A percentile compares a stretch with the other conserved stretches of the same genome.
These are phyloP conservation scores for Marronus borbonicus DNA, from an alignment of 2,888 invertebrate species.

Conservation along the genomic window DNA sequence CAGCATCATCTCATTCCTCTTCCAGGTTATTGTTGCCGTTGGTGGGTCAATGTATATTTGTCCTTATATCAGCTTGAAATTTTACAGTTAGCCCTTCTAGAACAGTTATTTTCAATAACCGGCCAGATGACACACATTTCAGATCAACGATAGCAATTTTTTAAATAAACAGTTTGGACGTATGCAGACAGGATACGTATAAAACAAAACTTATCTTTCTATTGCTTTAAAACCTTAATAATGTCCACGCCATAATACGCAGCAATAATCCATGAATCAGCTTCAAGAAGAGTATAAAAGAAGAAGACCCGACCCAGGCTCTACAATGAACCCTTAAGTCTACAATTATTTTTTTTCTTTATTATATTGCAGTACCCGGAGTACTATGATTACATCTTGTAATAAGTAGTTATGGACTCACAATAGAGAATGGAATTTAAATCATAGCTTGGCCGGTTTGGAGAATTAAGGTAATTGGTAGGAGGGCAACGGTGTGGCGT, in stretches of 20 bases:
- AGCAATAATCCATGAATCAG: constrained; percentile 2
- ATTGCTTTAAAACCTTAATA: constrained; percentile 23
- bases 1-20: too few relatives aligned
- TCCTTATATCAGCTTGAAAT: too few relatives aligned
- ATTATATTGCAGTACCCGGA: constrained; percentile 53
- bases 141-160: not conserved
- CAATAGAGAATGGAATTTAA: constrained; percentile 70
- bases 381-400: constrained; percentile 67
- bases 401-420: constrained; percentile 67
- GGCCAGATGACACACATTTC: not conserved
- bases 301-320: constrained; percentile 23
- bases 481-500: constrained; percentile 60
- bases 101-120: not conserved
- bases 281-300: constrained; percentile 12
- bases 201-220: constrained; percentile 13
- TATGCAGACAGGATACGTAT: not conserved
- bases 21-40: too few relatives aligned
- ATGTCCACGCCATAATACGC: not conserved
- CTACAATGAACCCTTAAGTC: constrained; percentile 51
- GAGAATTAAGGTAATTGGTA: constrained; percentile 68
- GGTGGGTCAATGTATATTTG: too few relatives aligned
- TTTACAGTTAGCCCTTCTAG: too few relatives aligned
- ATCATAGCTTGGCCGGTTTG: constrained; percentile 67
- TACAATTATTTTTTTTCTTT: constrained; percentile 45
- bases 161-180: too few relatives aligned